These are phyloP conservation scores for Drosophila pseudotalamancana DNA, from an alignment of 2,888 invertebrate species.

Conservation along the genomic window DNA sequence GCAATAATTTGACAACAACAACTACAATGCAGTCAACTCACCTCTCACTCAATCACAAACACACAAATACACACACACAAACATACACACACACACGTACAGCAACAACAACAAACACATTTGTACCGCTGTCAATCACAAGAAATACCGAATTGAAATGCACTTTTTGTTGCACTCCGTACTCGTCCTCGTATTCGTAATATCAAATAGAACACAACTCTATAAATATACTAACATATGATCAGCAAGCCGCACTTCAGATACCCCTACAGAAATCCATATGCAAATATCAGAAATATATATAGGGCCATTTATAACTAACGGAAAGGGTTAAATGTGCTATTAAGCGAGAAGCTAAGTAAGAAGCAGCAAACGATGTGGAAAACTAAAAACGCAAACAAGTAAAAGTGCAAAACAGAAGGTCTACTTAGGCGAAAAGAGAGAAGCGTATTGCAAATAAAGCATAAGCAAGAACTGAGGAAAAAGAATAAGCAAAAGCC, in stretches of 20 bases:
- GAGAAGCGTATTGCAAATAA: too few species aligned
- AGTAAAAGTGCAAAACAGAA: too few species aligned
- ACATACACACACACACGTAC: slow-evolving; percentile 20
- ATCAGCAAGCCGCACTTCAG: background rate
- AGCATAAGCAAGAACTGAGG: too few species aligned
- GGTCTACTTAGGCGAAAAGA: too few species aligned
- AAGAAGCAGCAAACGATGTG: too few species aligned
- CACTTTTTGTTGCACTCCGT: slow-evolving; percentile 23
- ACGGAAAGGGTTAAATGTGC: too few species aligned
- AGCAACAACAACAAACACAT: slow-evolving; percentile 38
- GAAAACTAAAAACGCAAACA: too few species aligned
- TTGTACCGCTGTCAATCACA: slow-evolving; percentile 48
- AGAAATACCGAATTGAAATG: background rate
- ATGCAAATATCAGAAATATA: background rate
- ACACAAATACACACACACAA: slow-evolving; percentile 6
- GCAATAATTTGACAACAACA: slow-evolving; percentile 36
- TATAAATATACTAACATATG: background rate
- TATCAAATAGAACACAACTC: background rate
- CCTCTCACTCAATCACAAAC: slow-evolving; percentile 10
- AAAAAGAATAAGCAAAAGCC: too few species aligned
- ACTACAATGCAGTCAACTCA: slow-evolving; percentile 35
- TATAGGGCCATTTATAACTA: too few species aligned
- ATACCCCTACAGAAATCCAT: slow-evolving; percentile 2
- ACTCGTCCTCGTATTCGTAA: background rate
- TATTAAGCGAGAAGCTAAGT: background rate